phyloP scores from a whole-genome alignment of 2,113 vertebrate genomes.

The Lophotis ruficrista region DNA sequence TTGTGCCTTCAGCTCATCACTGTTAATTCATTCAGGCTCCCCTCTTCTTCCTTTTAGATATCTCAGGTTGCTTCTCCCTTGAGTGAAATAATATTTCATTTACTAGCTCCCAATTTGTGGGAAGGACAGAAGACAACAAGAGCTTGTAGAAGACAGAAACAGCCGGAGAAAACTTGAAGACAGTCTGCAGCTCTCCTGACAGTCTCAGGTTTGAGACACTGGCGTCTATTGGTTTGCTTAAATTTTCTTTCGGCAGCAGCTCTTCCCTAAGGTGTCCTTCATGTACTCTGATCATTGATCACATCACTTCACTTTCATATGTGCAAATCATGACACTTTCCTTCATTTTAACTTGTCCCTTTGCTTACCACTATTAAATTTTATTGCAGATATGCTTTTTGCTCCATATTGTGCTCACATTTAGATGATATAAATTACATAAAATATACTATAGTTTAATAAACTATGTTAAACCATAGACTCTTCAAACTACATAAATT shows the following conservation, averaged over 20 bases:
- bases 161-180: not conserved
- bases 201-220: not conserved
- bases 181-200: not conserved
- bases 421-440: not conserved
- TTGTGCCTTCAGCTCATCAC: not conserved
- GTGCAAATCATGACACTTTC: not conserved
- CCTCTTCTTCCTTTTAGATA: constrained; percentile 30
- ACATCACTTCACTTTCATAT: not conserved
- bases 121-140: not conserved
- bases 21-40: not conserved
- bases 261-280: not conserved
- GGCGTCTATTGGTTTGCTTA: not conserved
- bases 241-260: not conserved
- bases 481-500: not conserved
- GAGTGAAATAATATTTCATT: constrained; percentile 8
- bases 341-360: not conserved
- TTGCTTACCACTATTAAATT: not conserved
- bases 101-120: not conserved
- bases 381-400: not conserved
- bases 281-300: not conserved
- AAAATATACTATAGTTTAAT: not conserved
- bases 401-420: not conserved
- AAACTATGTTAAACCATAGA: not conserved
- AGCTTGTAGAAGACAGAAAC: not conserved
- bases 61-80: not conserved